Evolutionary conservation across 2,113 vertebrate genomes (phyloP).

Genomic region (Aix galericulata): DNA sequence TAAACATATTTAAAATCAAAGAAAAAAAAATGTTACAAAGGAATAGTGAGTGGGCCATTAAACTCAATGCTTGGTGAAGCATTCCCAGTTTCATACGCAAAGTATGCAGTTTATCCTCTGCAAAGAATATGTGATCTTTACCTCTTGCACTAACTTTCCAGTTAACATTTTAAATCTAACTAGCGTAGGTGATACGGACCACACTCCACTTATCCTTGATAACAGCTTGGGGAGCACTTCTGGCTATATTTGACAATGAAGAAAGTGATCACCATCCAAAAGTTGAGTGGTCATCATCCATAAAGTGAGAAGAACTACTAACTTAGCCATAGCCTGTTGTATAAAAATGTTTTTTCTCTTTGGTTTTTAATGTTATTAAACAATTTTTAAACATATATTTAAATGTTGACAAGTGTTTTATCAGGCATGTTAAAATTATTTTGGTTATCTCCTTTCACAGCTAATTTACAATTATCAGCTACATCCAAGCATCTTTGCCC

Average conservation of each 20-base stretch:
- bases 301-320: neutral
- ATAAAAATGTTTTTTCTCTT: neutral
- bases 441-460: neutral
- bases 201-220: rapidly evolving
- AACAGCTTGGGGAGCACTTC: neutral
- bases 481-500: neutral
- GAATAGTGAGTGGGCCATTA: neutral
- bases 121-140: neutral
- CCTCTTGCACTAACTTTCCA: neutral
- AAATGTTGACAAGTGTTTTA: neutral
- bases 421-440: neutral
- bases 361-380: neutral
- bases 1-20: neutral
- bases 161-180: neutral
- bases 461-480: neutral
- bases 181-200: neutral
- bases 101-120: neutral
- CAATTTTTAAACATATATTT: neutral
- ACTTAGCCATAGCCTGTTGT: neutral
- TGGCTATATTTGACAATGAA: neutral
- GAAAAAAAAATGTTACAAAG: neutral
- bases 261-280: neutral
- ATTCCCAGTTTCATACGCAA: neutral
- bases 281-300: neutral
- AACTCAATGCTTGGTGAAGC: neutral